phyloP scores from a whole-genome alignment of 2,888 invertebrate species.

The Brenthis daphne region DNA sequence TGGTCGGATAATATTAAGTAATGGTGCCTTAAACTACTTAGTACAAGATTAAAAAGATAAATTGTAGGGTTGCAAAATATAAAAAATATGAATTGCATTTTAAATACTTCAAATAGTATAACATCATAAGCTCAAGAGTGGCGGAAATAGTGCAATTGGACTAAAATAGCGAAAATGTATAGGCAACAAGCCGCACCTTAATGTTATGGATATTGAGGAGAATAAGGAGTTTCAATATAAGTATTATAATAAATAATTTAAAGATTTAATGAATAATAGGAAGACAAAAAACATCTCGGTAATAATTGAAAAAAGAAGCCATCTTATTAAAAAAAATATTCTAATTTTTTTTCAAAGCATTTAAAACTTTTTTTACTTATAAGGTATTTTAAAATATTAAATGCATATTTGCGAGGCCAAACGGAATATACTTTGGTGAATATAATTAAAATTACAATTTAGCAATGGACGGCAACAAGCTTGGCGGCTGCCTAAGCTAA shows the following conservation, averaged over 20 bases:
- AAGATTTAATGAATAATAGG: no score
- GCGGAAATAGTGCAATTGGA: conserved; percentile 27
- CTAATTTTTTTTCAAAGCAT: not conserved
- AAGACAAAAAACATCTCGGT: no score
- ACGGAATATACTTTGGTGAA: conserved; percentile 35
- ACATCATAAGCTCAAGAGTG: conserved; percentile 42
- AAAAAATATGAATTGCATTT: conserved; percentile 31
- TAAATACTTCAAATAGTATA: conserved; percentile 30
- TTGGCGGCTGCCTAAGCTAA: conserved; percentile 49
- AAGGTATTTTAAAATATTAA: not conserved
- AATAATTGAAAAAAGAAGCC: not conserved
- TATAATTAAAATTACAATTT: conserved; percentile 40
- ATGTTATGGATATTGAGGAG: not conserved
- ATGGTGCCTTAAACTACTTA: conserved; percentile 9
- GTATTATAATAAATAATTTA: no score
- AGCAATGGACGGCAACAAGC: conserved; percentile 75
- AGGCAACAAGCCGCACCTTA: conserved; percentile 16
- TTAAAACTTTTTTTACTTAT: not conserved
- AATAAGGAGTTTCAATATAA: no score
- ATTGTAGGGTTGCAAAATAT: conserved; percentile 28
- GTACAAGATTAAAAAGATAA: conserved; percentile 13
- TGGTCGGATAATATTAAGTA: not conserved
- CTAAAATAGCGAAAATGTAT: conserved; percentile 12
- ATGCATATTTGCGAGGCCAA: conserved; percentile 11
- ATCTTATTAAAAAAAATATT: not conserved